Evolutionary conservation across 2,888 invertebrate genomes (phyloP).

Genomic region (Chloromyia formosa): DNA sequence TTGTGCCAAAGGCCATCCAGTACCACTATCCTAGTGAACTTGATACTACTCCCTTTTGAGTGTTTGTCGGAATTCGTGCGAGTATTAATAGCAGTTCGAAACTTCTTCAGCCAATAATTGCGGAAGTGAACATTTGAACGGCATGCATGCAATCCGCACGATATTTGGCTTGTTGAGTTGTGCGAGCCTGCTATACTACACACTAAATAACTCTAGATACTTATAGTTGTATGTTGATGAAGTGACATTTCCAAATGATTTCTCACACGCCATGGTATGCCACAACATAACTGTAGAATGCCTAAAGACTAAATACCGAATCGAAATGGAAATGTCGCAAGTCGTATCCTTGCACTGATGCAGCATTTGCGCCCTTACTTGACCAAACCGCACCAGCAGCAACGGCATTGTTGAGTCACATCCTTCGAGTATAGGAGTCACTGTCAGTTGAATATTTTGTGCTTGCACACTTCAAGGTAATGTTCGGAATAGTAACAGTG

Average conservation of each 20-base stretch:
- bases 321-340: conserved; percentile 36
- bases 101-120: not conserved
- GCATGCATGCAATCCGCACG: not conserved
- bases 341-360: conserved; percentile 42
- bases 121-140: not conserved
- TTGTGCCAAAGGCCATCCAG: too few species aligned
- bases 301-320: not conserved
- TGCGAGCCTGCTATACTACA: not conserved
- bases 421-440: not conserved
- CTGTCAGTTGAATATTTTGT: not conserved
- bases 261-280: conserved; percentile 15
- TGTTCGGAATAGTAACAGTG: not conserved
- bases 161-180: not conserved
- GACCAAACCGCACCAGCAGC: not conserved
- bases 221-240: not conserved
- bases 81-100: conserved; percentile 2
- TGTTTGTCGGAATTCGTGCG: conserved; percentile 5
- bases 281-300: too few species aligned
- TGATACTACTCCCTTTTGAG: not conserved
- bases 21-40: conserved; percentile 24
- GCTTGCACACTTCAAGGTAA: not conserved
- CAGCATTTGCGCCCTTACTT: conserved; percentile 43
- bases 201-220: too few species aligned
- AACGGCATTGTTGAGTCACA: conserved; percentile 33
- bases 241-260: conserved; percentile 28